Evolutionary conservation across 2,797 vertebrate species (phyloP).

Genomic region (Falco naumanni): DNA sequence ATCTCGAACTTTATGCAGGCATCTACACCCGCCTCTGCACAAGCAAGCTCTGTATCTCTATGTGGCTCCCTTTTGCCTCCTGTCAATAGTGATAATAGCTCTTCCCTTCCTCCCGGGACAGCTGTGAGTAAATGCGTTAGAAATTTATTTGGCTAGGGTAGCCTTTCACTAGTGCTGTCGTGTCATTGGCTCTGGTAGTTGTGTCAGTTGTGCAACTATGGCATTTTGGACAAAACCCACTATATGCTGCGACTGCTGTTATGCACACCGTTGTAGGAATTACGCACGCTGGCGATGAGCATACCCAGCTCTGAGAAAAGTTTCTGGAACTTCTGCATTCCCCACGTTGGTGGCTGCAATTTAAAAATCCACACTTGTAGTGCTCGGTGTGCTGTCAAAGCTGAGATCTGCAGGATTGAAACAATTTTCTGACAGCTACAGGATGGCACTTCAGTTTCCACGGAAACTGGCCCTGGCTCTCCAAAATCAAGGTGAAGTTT

Average conservation of each 20-base stretch:
- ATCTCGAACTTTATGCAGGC: not conserved
- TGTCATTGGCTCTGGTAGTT: not conserved
- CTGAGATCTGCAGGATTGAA: not conserved
- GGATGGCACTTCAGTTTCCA: constrained; percentile 39
- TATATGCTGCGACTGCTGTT: fast-evolving
- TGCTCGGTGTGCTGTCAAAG: not conserved
- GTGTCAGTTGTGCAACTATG: not conserved
- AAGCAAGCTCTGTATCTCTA: fast-evolving
- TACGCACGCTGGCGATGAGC: fast-evolving
- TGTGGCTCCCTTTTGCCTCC: not conserved
- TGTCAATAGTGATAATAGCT: not conserved
- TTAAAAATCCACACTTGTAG: not conserved
- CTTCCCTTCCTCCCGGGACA: not conserved
- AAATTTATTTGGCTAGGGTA: not conserved
- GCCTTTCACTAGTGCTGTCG: not conserved
- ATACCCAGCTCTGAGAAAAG: not conserved
- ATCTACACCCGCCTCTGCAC: not conserved
- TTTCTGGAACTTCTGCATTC: not conserved
- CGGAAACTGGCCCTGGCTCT: not conserved
- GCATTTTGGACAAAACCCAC: not conserved
- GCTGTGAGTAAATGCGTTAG: not conserved
- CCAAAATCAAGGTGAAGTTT: constrained; percentile 52
- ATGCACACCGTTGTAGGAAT: not conserved
- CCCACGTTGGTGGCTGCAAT: not conserved
- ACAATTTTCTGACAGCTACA: not conserved